Conservation (phyloP, 2,888 invertebrate genomes). For the Oscheius myriophilus region DNA sequence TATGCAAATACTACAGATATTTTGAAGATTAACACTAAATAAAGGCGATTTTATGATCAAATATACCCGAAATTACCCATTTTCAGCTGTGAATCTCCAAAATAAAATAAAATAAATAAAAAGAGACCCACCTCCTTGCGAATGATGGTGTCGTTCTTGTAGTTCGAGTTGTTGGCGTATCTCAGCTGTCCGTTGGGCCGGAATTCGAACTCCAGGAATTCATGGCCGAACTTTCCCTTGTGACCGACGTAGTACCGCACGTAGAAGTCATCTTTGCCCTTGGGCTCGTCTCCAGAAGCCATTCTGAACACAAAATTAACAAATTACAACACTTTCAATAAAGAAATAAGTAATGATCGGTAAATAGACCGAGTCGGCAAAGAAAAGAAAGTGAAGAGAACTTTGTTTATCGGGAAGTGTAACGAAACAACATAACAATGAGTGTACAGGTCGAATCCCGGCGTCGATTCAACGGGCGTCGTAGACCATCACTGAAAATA, state of each 20-base stretch:
- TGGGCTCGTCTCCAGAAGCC: constrained; percentile 29
- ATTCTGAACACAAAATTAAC: constrained; percentile 33
- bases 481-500: constrained; percentile 68
- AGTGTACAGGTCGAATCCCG: background rate
- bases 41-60: no score
- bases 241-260: constrained; percentile 98
- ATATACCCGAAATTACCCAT: no score
- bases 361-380: no score
- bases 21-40: no score
- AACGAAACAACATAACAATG: constrained; percentile 4
- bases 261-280: constrained; percentile 78
- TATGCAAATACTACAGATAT: no score
- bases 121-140: constrained; percentile 78
- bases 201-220: constrained; percentile 98
- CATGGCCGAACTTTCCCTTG: constrained; percentile 95
- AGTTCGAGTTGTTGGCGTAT: constrained; percentile 99
- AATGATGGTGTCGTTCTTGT: constrained; percentile 99
- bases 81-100: no score
- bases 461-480: constrained; percentile 61
- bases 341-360: no score
- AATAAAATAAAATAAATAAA: no score
- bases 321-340: no score
- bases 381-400: no score
- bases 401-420: no score
- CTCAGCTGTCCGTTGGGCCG: constrained; percentile 92